Evolutionary conservation across 1,140 invertebrate genomes (phyloP).

Genomic region (Brachionus plicatilis): DNA sequence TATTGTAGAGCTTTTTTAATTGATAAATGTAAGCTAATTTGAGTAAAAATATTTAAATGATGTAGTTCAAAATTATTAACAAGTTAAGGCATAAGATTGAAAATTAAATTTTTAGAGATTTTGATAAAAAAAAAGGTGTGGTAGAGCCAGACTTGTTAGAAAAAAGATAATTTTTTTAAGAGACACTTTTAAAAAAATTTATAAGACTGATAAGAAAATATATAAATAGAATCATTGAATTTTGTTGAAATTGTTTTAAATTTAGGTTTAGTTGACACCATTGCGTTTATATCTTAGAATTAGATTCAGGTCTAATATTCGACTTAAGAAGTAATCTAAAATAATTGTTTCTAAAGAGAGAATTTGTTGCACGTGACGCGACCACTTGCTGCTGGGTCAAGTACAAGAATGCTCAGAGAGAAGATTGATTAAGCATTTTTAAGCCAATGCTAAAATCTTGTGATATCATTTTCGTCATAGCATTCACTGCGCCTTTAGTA

Average conservation of each 20-base stretch:
- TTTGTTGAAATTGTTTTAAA: neutral
- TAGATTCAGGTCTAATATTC: neutral
- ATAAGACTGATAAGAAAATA: neutral
- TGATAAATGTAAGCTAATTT: too few relatives aligned
- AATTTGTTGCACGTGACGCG: neutral
- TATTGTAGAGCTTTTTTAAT: too few relatives aligned
- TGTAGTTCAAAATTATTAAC: too few relatives aligned
- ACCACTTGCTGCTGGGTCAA: neutral
- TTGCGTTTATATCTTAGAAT: neutral
- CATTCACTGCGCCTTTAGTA: constrained; percentile 8
- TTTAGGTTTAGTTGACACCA: neutral
- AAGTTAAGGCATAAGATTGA: too few relatives aligned
- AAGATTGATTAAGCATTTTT: constrained; percentile 31
- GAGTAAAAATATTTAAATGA: too few relatives aligned
- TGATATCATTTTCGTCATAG: constrained; percentile 28
- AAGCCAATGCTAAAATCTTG: neutral
- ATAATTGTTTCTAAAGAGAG: neutral
- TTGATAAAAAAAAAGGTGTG: neutral
- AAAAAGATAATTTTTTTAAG: neutral
- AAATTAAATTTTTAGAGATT: too few relatives aligned
- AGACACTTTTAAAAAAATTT: neutral
- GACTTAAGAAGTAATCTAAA: neutral
- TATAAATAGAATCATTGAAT: neutral
- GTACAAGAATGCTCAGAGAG: constrained; percentile 39
- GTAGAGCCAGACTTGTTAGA: neutral